Percentiles rank a stretch among this genome's conserved stretches.
Conservation (phyloP, 2,797 vertebrate genomes). For the Tenualosa thibaudeaui region DNA sequence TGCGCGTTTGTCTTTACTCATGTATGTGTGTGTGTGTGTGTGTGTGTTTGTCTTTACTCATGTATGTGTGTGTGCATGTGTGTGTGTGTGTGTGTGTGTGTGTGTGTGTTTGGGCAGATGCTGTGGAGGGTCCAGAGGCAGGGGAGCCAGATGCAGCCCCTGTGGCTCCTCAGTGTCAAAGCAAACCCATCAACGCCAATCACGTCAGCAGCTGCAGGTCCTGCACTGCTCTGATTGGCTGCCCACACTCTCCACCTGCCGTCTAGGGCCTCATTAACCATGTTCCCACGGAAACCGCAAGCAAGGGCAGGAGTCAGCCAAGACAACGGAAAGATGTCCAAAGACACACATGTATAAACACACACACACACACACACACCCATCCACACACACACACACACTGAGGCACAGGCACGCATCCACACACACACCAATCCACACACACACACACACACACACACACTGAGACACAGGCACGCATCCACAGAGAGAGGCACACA, state of each 20-base stretch:
- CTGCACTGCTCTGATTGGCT: background rate
- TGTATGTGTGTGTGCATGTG: constrained; percentile 35
- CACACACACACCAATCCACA: background rate
- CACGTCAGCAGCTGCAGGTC: background rate
- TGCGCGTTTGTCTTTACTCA: background rate
- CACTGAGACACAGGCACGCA: background rate
- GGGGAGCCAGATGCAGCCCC: constrained; percentile 2
- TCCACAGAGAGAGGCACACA: no score
- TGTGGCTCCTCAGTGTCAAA: background rate
- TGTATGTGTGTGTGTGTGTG: background rate
- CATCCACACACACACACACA: background rate
- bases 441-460: constrained; percentile 8
- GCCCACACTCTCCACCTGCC: background rate
- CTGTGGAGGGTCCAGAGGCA: background rate
- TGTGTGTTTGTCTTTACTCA: no score
- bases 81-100: constrained; percentile 13
- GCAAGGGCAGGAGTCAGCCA: background rate
- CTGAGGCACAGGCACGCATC: background rate
- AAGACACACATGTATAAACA: background rate
- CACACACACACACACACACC: constrained; percentile 4
- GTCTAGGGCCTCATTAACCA: background rate
- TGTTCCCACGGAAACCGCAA: constrained; percentile 1
- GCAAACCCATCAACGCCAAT: constrained; percentile 8
- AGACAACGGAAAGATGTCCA: background rate
- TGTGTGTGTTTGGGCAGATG: background rate